Base-by-base conservation (phyloP, 2,888 invertebrate genomes). In the Orchesella flavescens region DNA sequence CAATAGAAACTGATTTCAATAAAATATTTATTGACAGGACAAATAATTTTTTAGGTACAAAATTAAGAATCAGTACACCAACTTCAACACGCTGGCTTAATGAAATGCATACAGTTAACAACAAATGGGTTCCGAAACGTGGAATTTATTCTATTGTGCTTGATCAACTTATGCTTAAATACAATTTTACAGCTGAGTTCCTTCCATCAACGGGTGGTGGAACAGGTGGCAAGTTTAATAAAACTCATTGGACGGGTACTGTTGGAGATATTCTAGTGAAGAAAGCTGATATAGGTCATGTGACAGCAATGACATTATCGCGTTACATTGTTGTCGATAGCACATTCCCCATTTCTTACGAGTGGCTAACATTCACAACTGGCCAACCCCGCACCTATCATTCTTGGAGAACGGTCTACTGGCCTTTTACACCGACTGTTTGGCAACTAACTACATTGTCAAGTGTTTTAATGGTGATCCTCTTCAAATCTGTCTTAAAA, bases 171-270 rank as follows among this genome's bases (percentile, higher is more conserved):
- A 71, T 76, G 68, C 55, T 13, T 0, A 74, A 74, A 46, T 74
- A 76, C 55, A 87, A 87, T 59, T 87, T 87, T 57, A 85, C 84
- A 5, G 66, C 71, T 15, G 55, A 81, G 17, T 76, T 76, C 15
- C 80, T 86, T 19, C 87, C 87, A 1, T 86, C 87, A 1, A 79
- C 76, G 19, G 86, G 86, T 19, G 87, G 87, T 3, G 86, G 86
- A 1, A 85, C 85, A 12, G 87, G 86, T 0, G 63, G 55, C 0
- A 23, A 23, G 21, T 23, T 78, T 12, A 75, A 81, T 12, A 82
- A 79, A 19, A 85, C 84, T 9, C 69, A 72, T 34, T 87, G 86
- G 87, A 23, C 84, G 2, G 87, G 87, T 1, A 81, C 86, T 10
- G 84, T 86, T 12, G 86, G 84, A 9, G 86, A 86, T 44, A 77